Base-by-base conservation (phyloP, 2,888 invertebrate species). In the Hoplodrina ambigua region DNA sequence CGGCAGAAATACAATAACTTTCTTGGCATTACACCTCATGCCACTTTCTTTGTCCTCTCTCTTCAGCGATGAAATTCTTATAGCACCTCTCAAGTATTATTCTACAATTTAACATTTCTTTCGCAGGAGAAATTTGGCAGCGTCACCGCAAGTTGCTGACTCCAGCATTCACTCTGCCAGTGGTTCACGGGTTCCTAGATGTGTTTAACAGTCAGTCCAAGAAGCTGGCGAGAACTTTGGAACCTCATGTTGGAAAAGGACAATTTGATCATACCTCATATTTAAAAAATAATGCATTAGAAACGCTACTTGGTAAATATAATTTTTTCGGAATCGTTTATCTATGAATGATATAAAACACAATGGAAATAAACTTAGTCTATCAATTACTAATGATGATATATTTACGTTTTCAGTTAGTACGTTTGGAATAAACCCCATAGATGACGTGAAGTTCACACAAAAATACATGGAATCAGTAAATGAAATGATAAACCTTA, bases 181-280 rank as follows among this genome's bases (percentile, higher is more conserved):
- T 73, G 1, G 13, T 74, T 4, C n/a, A 73, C 1, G 60, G 67
- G 4, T 73, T 74, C 13, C 19, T 73, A 10, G 41, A 57, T 17
- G 73, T 73, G 2, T 73, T 73, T 15, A 73, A 73, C 60, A 57
- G 52, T 0, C 77, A 58, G 25, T 46, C 74, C 11, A 74, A 53
- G 25, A 76, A 61, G 1, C 4, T 74, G 46, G 25, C 20, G 20
- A 53, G 5, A 33, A 15, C 50, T n/a, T 4, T 69, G 30, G 53
- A 74, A 20, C 19, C 19, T 17, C 25, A 50, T 49, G 33, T 33
- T 19, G 70, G 61, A 41, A 70, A 69, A 46, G 78, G 46, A 20
- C 11, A 3, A 5, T 77, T 75, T 37, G 46, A 75, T 52, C 52
- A 37, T 0, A 17, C 5, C 11, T 11, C 19, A 7, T 25, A 49